These are phyloP conservation scores for Hirundichthys speculiger DNA, from an alignment of 2,113 vertebrate genomes.

Conservation along the genomic window DNA sequence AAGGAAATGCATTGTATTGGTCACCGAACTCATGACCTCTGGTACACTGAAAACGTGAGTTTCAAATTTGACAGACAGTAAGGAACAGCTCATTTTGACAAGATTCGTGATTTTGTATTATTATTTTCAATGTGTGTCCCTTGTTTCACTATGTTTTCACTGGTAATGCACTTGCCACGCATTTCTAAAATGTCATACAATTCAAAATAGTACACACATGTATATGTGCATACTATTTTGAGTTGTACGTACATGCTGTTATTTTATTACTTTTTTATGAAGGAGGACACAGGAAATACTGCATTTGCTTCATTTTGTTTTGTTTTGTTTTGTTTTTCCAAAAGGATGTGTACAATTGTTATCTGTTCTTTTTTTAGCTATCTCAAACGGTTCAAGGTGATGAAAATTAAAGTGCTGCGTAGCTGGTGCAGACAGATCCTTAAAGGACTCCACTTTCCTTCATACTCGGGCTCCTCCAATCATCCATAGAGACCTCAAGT, in stretches of 20 bases:
- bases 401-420: slow-evolving; percentile 98
- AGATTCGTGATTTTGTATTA: too few relatives aligned
- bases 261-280: too few relatives aligned
- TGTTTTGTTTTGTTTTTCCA: neutral
- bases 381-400: slow-evolving; percentile 98
- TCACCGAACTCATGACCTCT: slow-evolving; percentile 98
- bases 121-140: too few relatives aligned
- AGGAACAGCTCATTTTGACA: too few relatives aligned
- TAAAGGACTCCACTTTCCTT: slow-evolving; percentile 96
- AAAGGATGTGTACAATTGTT: neutral
- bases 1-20: slow-evolving; percentile 96
- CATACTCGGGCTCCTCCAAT: slow-evolving; percentile 96
- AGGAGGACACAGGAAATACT: neutral
- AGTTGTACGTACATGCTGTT: too few relatives aligned
- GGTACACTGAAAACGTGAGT: slow-evolving; percentile 98
- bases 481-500: slow-evolving; percentile 97
- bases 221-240: too few relatives aligned
- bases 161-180: too few relatives aligned
- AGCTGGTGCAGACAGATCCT: slow-evolving; percentile 99
- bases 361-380: slow-evolving; percentile 80
- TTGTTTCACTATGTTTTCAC: too few relatives aligned
- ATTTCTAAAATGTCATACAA: too few relatives aligned
- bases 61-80: neutral
- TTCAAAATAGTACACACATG: too few relatives aligned
- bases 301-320: neutral